A percentile compares a stretch with the other conserved stretches of the same genome.
phyloP scores from a whole-genome alignment of 2,113 vertebrate species.

The Cygnus atratus region DNA sequence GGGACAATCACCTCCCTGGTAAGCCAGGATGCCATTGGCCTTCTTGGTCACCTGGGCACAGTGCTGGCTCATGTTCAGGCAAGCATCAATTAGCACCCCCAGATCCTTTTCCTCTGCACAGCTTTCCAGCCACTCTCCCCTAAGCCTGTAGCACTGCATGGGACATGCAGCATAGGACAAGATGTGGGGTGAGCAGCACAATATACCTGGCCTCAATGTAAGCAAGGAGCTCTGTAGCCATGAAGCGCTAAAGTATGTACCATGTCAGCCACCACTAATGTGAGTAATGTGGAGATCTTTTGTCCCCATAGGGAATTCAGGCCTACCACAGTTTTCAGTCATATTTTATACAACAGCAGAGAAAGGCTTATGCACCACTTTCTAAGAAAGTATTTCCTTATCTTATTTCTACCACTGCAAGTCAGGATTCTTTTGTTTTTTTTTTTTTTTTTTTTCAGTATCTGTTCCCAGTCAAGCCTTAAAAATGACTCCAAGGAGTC shows the following conservation, averaged over 20 bases:
- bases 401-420: neutral
- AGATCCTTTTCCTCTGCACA: too few relatives aligned
- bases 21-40: too few relatives aligned
- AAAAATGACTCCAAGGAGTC: neutral
- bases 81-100: too few relatives aligned
- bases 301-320: neutral
- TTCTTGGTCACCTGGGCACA: too few relatives aligned
- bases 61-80: too few relatives aligned
- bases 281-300: neutral
- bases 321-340: neutral
- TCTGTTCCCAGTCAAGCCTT: neutral
- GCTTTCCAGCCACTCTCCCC: too few relatives aligned
- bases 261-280: neutral
- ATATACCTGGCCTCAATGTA: neutral
- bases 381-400: neutral
- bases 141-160: too few relatives aligned
- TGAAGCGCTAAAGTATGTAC: neutral
- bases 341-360: neutral
- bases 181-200: neutral
- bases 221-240: neutral
- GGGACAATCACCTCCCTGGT: too few relatives aligned
- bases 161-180: neutral
- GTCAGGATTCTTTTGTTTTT: neutral
- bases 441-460: neutral
- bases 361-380: neutral